Evolutionary conservation across 2,888 invertebrate genomes (phyloP).

Genomic region (Mellilla xanthometata): DNA sequence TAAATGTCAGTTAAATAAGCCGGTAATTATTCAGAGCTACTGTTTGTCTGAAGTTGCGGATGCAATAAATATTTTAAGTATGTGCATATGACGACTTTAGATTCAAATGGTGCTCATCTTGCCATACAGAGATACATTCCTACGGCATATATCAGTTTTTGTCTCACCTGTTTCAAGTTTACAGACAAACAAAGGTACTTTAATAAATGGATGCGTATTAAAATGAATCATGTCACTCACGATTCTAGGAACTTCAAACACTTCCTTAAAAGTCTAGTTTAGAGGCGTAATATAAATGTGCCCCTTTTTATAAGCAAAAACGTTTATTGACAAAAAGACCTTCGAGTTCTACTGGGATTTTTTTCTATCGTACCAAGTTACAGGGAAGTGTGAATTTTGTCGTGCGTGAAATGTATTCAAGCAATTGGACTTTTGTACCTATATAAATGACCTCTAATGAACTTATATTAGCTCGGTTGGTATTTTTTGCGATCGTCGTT

Average conservation of each 20-base stretch:
- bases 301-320: constrained; percentile 2
- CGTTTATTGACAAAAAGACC: constrained; percentile 19
- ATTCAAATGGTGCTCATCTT: no score
- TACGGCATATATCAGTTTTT: background rate
- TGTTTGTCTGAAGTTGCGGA: no score
- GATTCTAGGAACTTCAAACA: constrained; percentile 8
- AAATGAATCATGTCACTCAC: constrained; percentile 19
- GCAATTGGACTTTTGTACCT: constrained; percentile 2
- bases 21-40: no score
- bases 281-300: no score
- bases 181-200: constrained; percentile 4
- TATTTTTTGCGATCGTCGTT: no score
- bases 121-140: background rate
- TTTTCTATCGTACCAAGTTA: constrained; percentile 7
- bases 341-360: constrained; percentile 13
- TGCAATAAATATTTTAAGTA: no score
- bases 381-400: constrained; percentile 15
- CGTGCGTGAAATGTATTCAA: constrained; percentile 10
- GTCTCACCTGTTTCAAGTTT: background rate
- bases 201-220: constrained; percentile 13
- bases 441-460: background rate
- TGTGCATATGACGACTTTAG: no score
- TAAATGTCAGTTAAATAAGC: no score
- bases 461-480: no score
- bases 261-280: constrained; percentile 10